Evolutionary conservation across 2,797 vertebrate genomes (phyloP).

Genomic region (Streptopelia turtur): DNA sequence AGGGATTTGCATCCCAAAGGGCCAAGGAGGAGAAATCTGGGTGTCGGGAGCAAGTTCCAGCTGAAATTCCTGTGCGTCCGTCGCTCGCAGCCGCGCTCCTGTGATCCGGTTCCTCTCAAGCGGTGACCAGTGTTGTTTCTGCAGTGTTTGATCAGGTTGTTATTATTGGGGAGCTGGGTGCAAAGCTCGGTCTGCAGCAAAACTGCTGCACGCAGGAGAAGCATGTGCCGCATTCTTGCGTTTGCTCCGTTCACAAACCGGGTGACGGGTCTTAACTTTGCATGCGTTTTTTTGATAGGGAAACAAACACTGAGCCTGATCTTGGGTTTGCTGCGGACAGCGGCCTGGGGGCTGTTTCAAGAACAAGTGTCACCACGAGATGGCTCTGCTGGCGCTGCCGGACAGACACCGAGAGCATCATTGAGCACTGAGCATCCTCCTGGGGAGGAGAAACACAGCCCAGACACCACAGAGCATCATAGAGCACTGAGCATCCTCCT

Average conservation of each 20-base stretch:
- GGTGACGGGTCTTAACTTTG: not conserved
- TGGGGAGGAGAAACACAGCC: too few relatives aligned
- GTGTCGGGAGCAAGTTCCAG: not conserved
- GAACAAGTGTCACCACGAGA: constrained; percentile 22
- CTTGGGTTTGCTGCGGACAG: fast-evolving
- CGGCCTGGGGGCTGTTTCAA: not conserved
- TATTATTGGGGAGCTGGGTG: fast-evolving
- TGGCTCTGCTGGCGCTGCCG: constrained; percentile 46
- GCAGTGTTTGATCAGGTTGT: fast-evolving
- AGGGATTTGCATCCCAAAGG: fast-evolving
- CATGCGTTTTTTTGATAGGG: fast-evolving
- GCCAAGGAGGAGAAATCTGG: not conserved
- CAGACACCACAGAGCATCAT: too few relatives aligned
- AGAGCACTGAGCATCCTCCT: too few relatives aligned
- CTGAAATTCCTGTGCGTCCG: fast-evolving
- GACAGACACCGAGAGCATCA: not conserved
- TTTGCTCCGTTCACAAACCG: not conserved
- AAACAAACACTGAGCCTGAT: fast-evolving
- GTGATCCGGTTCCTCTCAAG: fast-evolving
- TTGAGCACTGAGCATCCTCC: too few relatives aligned
- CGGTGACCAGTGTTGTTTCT: fast-evolving
- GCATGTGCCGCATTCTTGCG: fast-evolving
- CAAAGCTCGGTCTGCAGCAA: not conserved
- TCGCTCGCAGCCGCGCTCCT: not conserved
- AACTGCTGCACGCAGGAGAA: fast-evolving